phyloP scores from a whole-genome alignment of 2,797 vertebrate genomes.

The Percopsis omiscomaycus region DNA sequence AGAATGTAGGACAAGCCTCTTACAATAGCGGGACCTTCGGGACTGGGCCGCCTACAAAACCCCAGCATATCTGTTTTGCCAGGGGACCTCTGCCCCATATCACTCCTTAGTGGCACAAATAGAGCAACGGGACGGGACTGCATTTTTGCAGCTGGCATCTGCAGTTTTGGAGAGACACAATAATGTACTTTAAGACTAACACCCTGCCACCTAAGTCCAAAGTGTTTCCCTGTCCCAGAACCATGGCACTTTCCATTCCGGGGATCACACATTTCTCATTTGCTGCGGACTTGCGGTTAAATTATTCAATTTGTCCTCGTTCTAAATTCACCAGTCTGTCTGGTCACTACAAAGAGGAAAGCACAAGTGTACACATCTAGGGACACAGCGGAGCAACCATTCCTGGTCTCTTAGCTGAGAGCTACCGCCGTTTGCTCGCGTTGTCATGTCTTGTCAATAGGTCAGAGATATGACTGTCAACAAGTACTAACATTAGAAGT shows the following conservation, averaged over 20 bases:
- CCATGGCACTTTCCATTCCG: slow-evolving; percentile 15
- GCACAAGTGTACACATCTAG: background rate
- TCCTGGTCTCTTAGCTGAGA: background rate
- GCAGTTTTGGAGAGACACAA: slow-evolving; percentile 12
- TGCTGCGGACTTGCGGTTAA: slow-evolving; percentile 24
- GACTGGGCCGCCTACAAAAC: slow-evolving; percentile 35
- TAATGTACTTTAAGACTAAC: slow-evolving; percentile 45
- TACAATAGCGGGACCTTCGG: slow-evolving; percentile 47
- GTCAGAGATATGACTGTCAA: slow-evolving; percentile 20
- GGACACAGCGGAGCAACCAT: background rate
- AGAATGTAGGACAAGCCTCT: slow-evolving; percentile 57
- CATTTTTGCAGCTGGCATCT: slow-evolving; percentile 34
- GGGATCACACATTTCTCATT: slow-evolving; percentile 47
- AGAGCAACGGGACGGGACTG: slow-evolving; percentile 14
- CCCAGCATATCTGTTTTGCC: slow-evolving; percentile 35
- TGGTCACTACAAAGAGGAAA: background rate
- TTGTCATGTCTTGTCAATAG: slow-evolving; percentile 15
- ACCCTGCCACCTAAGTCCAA: slow-evolving; percentile 4
- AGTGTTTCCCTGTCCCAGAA: slow-evolving; percentile 14
- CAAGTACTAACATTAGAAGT: slow-evolving; percentile 27
- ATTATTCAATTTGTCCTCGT: slow-evolving; percentile 23
- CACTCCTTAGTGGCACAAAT: slow-evolving; percentile 21
- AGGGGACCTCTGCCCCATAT: slow-evolving; percentile 33
- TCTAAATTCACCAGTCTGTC: background rate
- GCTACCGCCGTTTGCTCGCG: background rate